A percentile compares a stretch with the other conserved stretches of the same genome.
These are phyloP conservation scores for Nettapus auritus DNA, from an alignment of 2,113 vertebrate genomes.

Conservation along the genomic window DNA sequence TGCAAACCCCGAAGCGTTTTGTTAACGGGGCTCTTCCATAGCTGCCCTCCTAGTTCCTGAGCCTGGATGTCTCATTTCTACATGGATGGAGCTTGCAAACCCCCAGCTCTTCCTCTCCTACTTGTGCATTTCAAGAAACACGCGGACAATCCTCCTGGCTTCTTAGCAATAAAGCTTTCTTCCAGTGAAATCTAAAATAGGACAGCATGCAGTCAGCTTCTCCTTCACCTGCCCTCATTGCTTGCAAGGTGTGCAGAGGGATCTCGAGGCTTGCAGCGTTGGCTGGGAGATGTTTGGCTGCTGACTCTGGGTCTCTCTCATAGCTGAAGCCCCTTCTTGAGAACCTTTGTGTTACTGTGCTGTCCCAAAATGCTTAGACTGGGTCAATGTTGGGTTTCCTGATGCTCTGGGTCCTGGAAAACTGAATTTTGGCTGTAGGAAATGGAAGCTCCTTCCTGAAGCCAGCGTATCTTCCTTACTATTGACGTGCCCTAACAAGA, in stretches of 20 bases:
- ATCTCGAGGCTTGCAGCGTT: not conserved
- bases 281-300: not conserved
- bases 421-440: not conserved
- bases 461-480: fast-evolving
- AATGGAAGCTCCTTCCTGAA: not conserved
- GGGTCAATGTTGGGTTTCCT: not conserved
- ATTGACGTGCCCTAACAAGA: not conserved
- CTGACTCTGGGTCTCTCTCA: not conserved
- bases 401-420: not conserved
- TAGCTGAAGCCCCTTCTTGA: not conserved
- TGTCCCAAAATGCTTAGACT: not conserved
- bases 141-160: not conserved
- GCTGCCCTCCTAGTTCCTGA: not conserved
- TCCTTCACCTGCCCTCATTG: not conserved
- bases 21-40: not conserved
- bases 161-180: not conserved
- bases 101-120: not conserved
- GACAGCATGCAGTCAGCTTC: not conserved
- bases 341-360: not conserved
- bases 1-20: not conserved
- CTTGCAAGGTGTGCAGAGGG: not conserved
- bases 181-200: not conserved
- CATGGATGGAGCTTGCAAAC: not conserved
- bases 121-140: not conserved
- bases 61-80: not conserved